A percentile compares a stretch with the other conserved stretches of the same genome.
phyloP scores from a whole-genome alignment of 2,113 vertebrate species.

The Copsychus sechellarum region DNA sequence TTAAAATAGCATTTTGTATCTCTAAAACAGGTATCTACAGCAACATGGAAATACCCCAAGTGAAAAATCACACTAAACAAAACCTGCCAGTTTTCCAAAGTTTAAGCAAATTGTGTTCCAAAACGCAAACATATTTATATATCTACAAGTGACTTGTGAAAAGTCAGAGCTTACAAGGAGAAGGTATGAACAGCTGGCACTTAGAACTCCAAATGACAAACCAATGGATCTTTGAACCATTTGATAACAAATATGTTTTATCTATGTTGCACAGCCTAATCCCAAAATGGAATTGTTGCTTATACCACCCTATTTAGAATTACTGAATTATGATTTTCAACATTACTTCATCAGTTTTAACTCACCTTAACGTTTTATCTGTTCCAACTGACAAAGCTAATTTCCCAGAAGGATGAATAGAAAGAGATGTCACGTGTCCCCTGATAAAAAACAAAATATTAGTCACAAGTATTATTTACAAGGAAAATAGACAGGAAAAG shows the following conservation, averaged over 20 bases:
- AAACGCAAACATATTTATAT: background rate
- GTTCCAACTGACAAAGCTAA: conserved; percentile 93
- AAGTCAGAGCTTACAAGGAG: background rate
- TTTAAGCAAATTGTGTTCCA: background rate
- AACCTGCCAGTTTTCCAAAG: background rate
- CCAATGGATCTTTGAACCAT: background rate
- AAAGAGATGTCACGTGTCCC: conserved; percentile 88
- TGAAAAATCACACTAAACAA: background rate
- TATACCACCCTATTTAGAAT: background rate
- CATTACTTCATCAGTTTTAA: background rate
- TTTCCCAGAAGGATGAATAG: conserved; percentile 95
- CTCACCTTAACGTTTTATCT: conserved; percentile 92
- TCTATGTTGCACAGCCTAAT: background rate
- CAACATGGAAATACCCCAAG: background rate
- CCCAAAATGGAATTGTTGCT: background rate
- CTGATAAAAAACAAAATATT: conserved; percentile 71
- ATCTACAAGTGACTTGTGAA: background rate
- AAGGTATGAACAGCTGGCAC: background rate
- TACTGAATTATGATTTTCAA: background rate
- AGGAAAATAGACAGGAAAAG: background rate
- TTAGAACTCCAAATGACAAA: background rate
- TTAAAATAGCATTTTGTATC: background rate
- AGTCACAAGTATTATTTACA: background rate
- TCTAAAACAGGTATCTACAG: background rate
- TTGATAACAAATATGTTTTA: background rate